Base-by-base conservation (phyloP, 2,797 vertebrate species). In the Phoeniculus purpureus region DNA sequence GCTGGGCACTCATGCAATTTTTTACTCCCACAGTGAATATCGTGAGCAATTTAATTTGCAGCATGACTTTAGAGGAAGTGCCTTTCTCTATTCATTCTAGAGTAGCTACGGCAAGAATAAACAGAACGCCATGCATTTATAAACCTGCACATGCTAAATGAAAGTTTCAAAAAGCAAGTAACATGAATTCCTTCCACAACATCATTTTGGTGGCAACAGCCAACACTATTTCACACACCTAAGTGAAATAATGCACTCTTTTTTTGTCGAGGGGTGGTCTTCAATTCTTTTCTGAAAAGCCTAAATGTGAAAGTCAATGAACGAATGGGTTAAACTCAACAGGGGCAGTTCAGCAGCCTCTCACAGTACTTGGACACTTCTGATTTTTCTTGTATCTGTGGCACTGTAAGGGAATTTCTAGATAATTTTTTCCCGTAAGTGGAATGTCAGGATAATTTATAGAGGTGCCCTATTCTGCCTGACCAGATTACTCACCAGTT, bases 361-460 rank as follows among this genome's bases (percentile, higher is more conserved):
- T 78, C 81, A 92, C 43, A 31, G 32, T 19, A 82, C 34, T 89
- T 81, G 92, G 86, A 64, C 45, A 71, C 25, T 89, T 94, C 81
- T 81, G 86, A 68, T 81, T 87, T 59, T 89, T 92, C 62, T 78
- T 75, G 8, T 82, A 43, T 68, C 65, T 85, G 55, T 78, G 66
- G 79, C 48, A 94, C 81, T 75, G 75, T 45, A 89, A 92, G 31
- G 86, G 89, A 95, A 93, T 95, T 95, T 93, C 74, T 79, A 90
- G 90, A 85, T 89, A 66, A 77, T 90, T 95, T 92, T 95, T 91
- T 56, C 84, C 76, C 72, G 60, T 93, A 94, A 96, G 88, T 95
- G 52, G 76, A 95, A 90, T 58, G 90, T 89, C 95, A 95, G 70
- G 88, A 89, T 89, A 94, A 94, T 94, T 96, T 95, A 93, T 95